phyloP scores from a whole-genome alignment of 2,113 vertebrate genomes.

The Copsychus sechellarum region DNA sequence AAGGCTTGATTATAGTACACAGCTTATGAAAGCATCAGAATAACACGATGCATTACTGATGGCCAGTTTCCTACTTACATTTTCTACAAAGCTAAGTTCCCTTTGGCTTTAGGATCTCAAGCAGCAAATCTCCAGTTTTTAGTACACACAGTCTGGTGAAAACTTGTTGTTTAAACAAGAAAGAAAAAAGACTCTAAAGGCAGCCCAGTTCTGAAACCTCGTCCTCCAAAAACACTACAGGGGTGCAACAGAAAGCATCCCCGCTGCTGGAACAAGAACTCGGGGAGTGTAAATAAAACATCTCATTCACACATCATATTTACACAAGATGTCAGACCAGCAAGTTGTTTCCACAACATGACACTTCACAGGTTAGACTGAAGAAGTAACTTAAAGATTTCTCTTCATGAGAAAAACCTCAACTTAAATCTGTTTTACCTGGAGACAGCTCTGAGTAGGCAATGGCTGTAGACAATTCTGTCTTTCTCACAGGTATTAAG shows the following conservation, averaged over 20 bases:
- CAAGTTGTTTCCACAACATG: slow-evolving; percentile 39
- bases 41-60: not conserved
- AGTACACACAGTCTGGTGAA: not conserved
- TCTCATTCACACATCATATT: not conserved
- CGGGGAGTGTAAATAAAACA: not conserved
- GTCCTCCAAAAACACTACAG: not conserved
- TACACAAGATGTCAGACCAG: slow-evolving; percentile 25
- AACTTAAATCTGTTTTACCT: slow-evolving; percentile 4
- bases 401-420: slow-evolving; percentile 8
- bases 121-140: not conserved
- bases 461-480: slow-evolving; percentile 3
- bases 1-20: slow-evolving; percentile 16
- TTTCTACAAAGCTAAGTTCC: not conserved
- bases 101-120: not conserved
- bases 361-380: not conserved
- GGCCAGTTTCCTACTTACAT: slow-evolving; percentile 13
- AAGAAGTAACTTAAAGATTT: slow-evolving; percentile 39
- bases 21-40: slow-evolving; percentile 11
- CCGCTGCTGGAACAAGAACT: not conserved
- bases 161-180: not conserved
- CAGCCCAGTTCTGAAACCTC: not conserved
- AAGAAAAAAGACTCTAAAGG: not conserved
- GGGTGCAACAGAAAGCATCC: not conserved
- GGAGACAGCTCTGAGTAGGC: slow-evolving; percentile 6
- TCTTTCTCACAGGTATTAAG: slow-evolving; percentile 42